phyloP scores from a whole-genome alignment of 2,888 invertebrate species.

The Hyppa rectilinea region DNA sequence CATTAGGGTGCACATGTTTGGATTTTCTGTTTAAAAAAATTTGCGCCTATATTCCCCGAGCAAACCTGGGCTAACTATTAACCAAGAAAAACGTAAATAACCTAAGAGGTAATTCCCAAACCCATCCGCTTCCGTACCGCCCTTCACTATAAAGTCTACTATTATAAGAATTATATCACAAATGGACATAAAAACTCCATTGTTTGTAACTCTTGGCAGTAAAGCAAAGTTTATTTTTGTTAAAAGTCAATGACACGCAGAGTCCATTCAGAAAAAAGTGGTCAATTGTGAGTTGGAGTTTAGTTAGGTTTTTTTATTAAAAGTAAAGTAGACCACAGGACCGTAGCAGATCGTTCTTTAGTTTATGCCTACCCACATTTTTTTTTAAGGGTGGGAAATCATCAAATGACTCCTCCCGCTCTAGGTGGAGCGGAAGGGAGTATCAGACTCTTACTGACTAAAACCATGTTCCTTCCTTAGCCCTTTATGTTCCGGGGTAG shows the following conservation, averaged over 20 bases:
- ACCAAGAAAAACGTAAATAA: slow-evolving; percentile 12
- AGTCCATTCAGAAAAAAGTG: slow-evolving; percentile 24
- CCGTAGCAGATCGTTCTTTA: no score
- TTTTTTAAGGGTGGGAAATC: no score
- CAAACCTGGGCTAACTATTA: no score
- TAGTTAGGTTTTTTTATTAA: not conserved
- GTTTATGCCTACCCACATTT: no score
- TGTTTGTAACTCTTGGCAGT: slow-evolving; percentile 51
- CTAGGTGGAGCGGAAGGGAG: no score
- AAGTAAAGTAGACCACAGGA: not conserved
- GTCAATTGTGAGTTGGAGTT: slow-evolving; percentile 21
- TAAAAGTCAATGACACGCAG: slow-evolving; percentile 50
- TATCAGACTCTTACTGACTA: no score
- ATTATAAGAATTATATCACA: slow-evolving; percentile 29
- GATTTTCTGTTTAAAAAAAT: no score
- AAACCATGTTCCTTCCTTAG: no score
- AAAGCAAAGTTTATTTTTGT: slow-evolving; percentile 52
- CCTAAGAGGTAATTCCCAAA: slow-evolving; percentile 27
- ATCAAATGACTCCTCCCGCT: no score
- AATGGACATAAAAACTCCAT: slow-evolving; percentile 39
- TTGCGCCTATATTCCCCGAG: no score
- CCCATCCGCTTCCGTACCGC: slow-evolving; percentile 14
- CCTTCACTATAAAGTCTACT: slow-evolving; percentile 24
- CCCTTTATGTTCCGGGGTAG: no score
- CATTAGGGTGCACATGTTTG: no score